Evolutionary conservation across 1,140 invertebrate species (phyloP), one percentile per base, ranked within the genome.

Genomic region (Drosophila jambulina): DNA sequence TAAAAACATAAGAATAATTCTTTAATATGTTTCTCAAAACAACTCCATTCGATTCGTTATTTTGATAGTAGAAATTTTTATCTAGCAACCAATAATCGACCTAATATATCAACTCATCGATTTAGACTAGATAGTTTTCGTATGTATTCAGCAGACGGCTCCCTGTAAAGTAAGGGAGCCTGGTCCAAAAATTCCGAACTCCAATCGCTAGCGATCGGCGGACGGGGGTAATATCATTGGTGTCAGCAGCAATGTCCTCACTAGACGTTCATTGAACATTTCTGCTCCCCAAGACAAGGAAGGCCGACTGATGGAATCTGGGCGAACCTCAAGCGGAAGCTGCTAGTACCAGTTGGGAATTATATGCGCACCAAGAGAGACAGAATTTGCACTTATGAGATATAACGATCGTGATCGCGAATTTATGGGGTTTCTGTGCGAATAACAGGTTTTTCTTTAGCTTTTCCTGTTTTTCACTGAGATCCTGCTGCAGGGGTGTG

Each of bases 241-340:
- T 90, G 84, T 88, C 84, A 88, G 84, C 84, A 88, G 78, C 84
- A 88, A 88, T 88, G 65, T 64, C 72, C 84, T 88, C 84, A 88
- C 84, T 88, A 88, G 4, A 84, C 84, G 84, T 87, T 87, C 84
- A 87, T 87, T 88, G 84, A 45, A 78, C 85, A 87, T 90, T 87
- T 88, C 69, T 87, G 84, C 84, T 87, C 84, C 84, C 84, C 84
- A 87, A 87, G 84, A 87, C 84, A 87, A 87, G 84, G 84, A 87
- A 87, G 84, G 36, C 12, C 27, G 84, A 87, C 19, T 62, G 65
- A 5, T 29, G 43, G 49, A 9, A 54, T 19, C 17, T 25, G 0
- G 8, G 10, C 13, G 12, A 17, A 65, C 32, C 51, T 80, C 12
- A 54, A 43, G 21, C 38, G n/a, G 10, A 5, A 9, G 0, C 2